Evolutionary conservation across 2,888 invertebrate genomes (phyloP), one percentile per base, ranked within the genome.

Genomic region (Escarpia spicata): DNA sequence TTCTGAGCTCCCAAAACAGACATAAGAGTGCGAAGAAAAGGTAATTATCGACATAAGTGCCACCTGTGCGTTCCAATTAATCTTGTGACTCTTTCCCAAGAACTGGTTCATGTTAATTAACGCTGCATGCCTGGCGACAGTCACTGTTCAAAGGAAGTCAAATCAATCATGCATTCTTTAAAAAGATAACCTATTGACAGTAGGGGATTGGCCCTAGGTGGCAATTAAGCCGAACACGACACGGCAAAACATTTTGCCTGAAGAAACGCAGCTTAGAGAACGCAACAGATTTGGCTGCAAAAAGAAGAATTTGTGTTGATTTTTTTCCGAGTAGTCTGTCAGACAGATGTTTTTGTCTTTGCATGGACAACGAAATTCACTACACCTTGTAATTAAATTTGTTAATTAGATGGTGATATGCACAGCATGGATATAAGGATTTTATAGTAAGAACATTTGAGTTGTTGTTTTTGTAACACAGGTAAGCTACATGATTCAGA

Each of bases 161-260:
- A 75, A 75, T 75, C 75, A 75, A 75, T 75, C 75, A 75, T 26
- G 75, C n/a, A n/a, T 75, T 26, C 26, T 19, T 75, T 75, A 75
- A 75, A 75, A 75, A 75, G 75, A 75, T 75, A 75, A 75, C 75
- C 75, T 19, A n/a, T n/a, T 75, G 75, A 75, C 75, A 75, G 75
- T 6, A 26, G 26, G 19, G 75, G 6, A 75, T n/a, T 75, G 19
- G 3, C 19, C 26, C 26, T 75, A 75, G n/a, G 6, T 75, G 75
- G 75, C 75, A 75, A 75, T 75, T 75, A 75, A 75, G 6, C 19
- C 75, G 19, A 26, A 75, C 75, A 26, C n/a, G n/a, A 75, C 75
- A 75, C 75, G 19, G 26, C 19, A 26, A n/a, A 75, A 75, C 15
- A 15, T 52, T 75, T 75, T 26, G 19, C 75, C 75, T 75, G 19